Percentiles rank a stretch among this genome's conserved stretches.
Conservation (phyloP, 2,888 invertebrate genomes). For the Dinocampus coccinellae region DNA sequence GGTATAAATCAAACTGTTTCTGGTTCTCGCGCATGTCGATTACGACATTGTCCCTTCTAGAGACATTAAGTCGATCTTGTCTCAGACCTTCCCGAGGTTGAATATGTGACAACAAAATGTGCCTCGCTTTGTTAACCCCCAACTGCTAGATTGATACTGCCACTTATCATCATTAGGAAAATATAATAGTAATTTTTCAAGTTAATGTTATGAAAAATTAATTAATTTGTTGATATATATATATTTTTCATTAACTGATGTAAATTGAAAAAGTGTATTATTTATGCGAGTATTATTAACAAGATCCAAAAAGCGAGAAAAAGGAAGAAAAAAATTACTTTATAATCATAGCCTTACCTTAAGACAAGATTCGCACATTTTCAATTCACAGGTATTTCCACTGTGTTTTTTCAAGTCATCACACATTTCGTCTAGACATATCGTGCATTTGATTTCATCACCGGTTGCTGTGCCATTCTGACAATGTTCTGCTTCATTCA, state of each 20-base stretch:
- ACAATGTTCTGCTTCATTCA: slow-evolving; percentile 52
- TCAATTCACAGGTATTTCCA: slow-evolving; percentile 72
- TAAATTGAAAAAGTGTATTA: no score
- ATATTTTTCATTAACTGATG: no score
- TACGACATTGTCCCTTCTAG: slow-evolving; percentile 79
- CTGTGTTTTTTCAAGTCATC: slow-evolving; percentile 72
- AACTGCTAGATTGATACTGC: slow-evolving; percentile 83
- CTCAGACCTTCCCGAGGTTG: slow-evolving; percentile 88
- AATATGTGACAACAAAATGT: slow-evolving; percentile 70
- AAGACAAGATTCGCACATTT: slow-evolving; percentile 73
- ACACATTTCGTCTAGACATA: slow-evolving; percentile 75
- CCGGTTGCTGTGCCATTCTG: slow-evolving; percentile 53
- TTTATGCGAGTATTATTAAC: background rate
- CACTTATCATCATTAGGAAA: slow-evolving; percentile 68
- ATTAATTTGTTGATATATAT: no score
- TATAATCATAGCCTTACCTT: slow-evolving; percentile 67
- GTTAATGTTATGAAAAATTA: background rate
- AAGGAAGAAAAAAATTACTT: slow-evolving; percentile 22
- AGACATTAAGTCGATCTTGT: slow-evolving; percentile 74
- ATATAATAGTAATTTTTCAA: background rate
- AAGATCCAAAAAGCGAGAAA: background rate
- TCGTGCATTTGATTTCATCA: slow-evolving; percentile 70
- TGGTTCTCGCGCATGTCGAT: slow-evolving; percentile 80
- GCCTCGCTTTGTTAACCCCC: slow-evolving; percentile 77
- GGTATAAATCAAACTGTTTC: slow-evolving; percentile 74